These are phyloP conservation scores for Jacana jacana DNA, from an alignment of 2,113 vertebrate genomes.

Conservation along the genomic window DNA sequence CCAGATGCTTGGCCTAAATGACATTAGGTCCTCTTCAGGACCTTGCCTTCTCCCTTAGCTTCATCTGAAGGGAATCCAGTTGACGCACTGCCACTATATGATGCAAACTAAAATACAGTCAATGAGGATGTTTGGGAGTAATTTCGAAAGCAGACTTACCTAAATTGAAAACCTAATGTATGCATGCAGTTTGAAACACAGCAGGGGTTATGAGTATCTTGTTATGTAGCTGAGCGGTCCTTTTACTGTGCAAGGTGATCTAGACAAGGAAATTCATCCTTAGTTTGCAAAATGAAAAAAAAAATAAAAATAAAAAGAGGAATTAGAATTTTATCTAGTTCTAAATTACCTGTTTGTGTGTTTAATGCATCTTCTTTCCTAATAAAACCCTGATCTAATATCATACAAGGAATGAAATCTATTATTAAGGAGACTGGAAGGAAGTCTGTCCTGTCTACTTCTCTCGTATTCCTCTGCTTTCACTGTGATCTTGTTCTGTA, in stretches of 20 bases:
- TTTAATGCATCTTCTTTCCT: not conserved
- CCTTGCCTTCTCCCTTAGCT: not conserved
- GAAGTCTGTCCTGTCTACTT: not conserved
- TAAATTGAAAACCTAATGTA: not conserved
- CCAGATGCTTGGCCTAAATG: not conserved
- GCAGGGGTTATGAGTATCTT: not conserved
- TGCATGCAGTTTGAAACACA: not conserved
- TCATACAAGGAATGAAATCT: not conserved
- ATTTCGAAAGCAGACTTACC: not conserved
- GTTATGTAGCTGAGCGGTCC: not conserved
- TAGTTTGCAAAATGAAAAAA: not conserved
- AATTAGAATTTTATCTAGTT: not conserved
- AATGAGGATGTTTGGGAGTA: not conserved
- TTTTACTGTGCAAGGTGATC: not conserved
- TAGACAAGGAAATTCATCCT: not conserved
- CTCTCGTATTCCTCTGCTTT: not conserved
- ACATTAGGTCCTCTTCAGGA: not conserved
- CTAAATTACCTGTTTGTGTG: not conserved
- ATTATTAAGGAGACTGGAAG: not conserved
- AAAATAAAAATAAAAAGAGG: too few species aligned
- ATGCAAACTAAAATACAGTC: not conserved
- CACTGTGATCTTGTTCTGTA: not conserved
- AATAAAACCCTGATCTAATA: not conserved
- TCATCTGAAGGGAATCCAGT: not conserved
- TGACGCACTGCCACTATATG: fast-evolving